Base-by-base conservation (phyloP, 2,113 vertebrate genomes). In the Thomomys bottae region DNA sequence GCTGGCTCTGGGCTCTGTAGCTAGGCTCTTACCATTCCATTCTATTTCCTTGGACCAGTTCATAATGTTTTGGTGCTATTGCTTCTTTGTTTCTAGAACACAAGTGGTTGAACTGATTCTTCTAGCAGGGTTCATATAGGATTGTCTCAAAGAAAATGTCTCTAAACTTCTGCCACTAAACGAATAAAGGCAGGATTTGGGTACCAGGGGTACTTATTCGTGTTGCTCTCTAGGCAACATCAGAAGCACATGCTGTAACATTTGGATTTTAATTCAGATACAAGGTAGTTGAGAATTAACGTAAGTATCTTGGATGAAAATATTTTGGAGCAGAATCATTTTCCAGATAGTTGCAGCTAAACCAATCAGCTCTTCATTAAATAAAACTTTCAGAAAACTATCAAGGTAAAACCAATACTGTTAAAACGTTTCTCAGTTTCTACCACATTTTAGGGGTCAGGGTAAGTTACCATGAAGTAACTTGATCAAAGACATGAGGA, bases 221-320 rank as follows among this genome's bases (percentile, higher is more conserved):
- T 73, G 66, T 54, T 82, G 34, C 34, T 45, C 15, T 5, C n/a
- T n/a, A 7, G 34, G 34, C 3, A 42, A 70, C 66, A 75, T 36
- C 18, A 82, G 45, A 77, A n/a, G 72, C 70, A 77, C 18, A 38
- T 40, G 24, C 59, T 30, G 38, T 8, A 71, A 32, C 6, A 78
- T 72, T 77, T n/a, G 66, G 72, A 68, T 73, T 91, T 86, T 73
- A 87, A 79, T 79, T 84, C n/a, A 59, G 36, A 87, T 79, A 89
- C 81, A 61, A 24, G 59, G 59, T 66, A 28, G 26, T 70, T 84
- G 32, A 82, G 70, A 36, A 26, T 38, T 90, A 84, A 72, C 2
- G 6, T 61, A 40, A 84, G 23, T 82, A 40, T 63, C 30, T 90
- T 81, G 71, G 40, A 82, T 45, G 64, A 78, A 81, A 68, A 82